Evolutionary conservation across 2,797 vertebrate species (phyloP).

Genomic region (Gobionotothen gibberifrons): DNA sequence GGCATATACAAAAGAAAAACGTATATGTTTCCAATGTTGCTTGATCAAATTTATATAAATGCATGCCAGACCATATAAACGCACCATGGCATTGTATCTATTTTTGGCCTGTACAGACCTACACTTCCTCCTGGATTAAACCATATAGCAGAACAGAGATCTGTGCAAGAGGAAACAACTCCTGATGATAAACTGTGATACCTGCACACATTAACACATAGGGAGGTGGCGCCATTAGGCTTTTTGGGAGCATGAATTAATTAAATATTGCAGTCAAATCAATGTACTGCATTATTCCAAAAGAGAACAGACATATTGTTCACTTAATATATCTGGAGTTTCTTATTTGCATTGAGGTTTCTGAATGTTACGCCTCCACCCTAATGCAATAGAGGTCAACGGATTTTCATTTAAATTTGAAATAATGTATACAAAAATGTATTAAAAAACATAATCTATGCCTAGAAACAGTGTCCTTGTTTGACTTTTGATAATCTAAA

Average conservation of each 20-base stretch:
- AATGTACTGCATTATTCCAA: not conserved
- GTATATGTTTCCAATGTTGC: not conserved
- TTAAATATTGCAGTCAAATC: not conserved
- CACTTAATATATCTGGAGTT: not conserved
- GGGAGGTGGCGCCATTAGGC: not conserved
- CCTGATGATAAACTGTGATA: constrained; percentile 41
- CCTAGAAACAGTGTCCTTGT: not conserved
- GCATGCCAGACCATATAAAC: not conserved
- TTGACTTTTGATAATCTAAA: not conserved
- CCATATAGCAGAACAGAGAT: constrained; percentile 68
- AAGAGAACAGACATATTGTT: not conserved
- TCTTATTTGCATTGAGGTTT: not conserved
- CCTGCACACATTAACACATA: not conserved
- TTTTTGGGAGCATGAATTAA: not conserved
- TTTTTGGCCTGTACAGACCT: not conserved
- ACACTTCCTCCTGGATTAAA: constrained; percentile 62
- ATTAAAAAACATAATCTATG: not conserved
- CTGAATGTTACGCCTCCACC: not conserved
- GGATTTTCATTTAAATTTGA: not conserved
- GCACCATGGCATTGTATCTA: not conserved
- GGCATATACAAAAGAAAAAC: not conserved
- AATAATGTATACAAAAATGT: too few relatives aligned
- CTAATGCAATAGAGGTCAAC: not conserved
- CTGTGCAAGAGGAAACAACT: constrained; percentile 63
- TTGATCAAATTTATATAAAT: not conserved